Base-by-base conservation (phyloP, 2,888 invertebrate species). In the Cantharis rufa region DNA sequence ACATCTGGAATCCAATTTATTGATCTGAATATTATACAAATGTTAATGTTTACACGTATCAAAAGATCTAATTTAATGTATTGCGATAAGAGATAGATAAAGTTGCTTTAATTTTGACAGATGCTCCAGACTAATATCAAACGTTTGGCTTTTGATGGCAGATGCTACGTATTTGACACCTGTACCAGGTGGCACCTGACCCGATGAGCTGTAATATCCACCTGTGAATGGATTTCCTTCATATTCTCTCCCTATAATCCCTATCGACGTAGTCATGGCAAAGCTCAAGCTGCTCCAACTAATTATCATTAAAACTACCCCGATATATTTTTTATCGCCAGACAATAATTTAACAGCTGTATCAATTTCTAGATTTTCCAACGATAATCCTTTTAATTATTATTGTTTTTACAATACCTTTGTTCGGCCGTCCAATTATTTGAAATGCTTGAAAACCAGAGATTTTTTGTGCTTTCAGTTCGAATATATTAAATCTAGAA, bases 181-280 rank as follows among this genome's bases (percentile, higher is more conserved):
- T 77, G 77, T 74, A 71, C 74, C 77, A 77, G 77, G 77, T 77
- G 77, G 69, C 77, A 77, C 77, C 77, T 77, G 77, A 77, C 74
- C 71, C 68, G 73, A 73, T 72, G 69, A 75, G 75, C 68, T 68
- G 61, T 62, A 66, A 76, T 72, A 70, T 76, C 73, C 76, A 76
- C 76, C 76, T 76, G 76, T 76, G 76, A 72, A 66, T 66, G 18
- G 18, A 48, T 32, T 32, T 70, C 48, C 32, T 61, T 48, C 18
- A 32, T 61, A 64, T 32, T 32, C 72, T 68, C 48, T 72, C 18
- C 68, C 66, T 68, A 66, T 48, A 64, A 64, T 66, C 72, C 48
- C 66, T 72, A 72, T 72, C 72, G 72, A 28, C 15, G 72, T 72
- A 72, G 48, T 48, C 68, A 72, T 72, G 72, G 72, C 72, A 68